Evolutionary conservation across 2,888 invertebrate genomes (phyloP), one percentile per base, ranked within the genome.

Genomic region (Rotaria sp.): DNA sequence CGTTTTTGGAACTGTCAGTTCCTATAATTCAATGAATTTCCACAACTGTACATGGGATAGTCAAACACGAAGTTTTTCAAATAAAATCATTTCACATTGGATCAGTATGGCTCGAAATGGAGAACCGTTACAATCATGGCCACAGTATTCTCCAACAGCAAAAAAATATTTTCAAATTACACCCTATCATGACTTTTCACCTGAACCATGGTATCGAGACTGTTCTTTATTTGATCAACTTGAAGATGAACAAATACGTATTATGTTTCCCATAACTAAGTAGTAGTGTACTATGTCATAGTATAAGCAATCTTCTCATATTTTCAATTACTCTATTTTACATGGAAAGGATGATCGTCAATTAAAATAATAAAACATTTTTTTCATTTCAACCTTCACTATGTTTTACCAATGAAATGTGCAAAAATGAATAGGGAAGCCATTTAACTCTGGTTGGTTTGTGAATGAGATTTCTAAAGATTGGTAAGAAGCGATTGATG

Each of bases 11-110:
- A 67, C 35, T 35, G 24, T 67, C 35, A 67, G 67, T 52, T 52
- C 52, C 8, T 30, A 30, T 67, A 35, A 67, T 67, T 67, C 67
- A 35, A 35, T 35, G 35, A 67, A 67, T 67, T 21, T 8, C 18
- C 30, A 67, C 4, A 67, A 67, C 35, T 67, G 67, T 24, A 67
- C 67, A 67, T 67, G 67, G 67, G 67, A 67, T 67, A 67, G 24
- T 35, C 35, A 67, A 30, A 35, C 67, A 35, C 30, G 35, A 35
- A 67, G 15, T 24, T 67, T 67, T 67, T 67, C 35, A 15, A 67
- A 67, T 67, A 35, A 67, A 67, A 67, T 67, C 18, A 67, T 67
- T 67, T 30, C 67, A 35, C 67, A 67, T 67, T 67, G 67, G 67
- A 35, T 67, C 67, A 67, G 24, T 67, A 67, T 35, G 67, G 67